Conservation (phyloP, 2,888 invertebrate species). For the Arge pagana region DNA sequence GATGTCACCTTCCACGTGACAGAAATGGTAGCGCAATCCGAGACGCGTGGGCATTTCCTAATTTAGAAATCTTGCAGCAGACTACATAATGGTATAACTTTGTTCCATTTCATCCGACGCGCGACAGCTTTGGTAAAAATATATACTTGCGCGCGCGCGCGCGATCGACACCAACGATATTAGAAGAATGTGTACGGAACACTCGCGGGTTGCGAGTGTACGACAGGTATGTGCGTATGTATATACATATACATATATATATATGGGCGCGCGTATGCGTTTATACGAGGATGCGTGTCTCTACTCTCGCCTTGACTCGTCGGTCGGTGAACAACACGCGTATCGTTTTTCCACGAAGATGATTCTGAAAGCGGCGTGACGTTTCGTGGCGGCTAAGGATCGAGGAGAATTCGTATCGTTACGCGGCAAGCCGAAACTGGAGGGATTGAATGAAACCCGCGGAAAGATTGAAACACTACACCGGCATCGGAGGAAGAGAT, state of each 20-base stretch:
- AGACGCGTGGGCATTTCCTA: slow-evolving; percentile 47
- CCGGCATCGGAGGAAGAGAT: neutral
- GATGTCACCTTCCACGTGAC: too few relatives aligned
- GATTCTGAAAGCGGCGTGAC: neutral
- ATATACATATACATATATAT: neutral
- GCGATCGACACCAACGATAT: too few relatives aligned
- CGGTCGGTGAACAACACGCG: too few relatives aligned
- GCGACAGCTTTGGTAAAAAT: too few relatives aligned
- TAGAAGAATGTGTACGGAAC: too few relatives aligned
- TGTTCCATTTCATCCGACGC: too few relatives aligned
- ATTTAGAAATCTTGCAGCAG: too few relatives aligned
- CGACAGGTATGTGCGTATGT: neutral
- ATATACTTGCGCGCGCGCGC: too few relatives aligned
- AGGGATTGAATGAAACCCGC: neutral
- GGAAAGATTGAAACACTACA: neutral
- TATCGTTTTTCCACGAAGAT: too few relatives aligned
- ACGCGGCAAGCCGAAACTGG: slow-evolving; percentile 10
- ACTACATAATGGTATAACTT: too few relatives aligned
- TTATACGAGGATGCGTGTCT: slow-evolving; percentile 2
- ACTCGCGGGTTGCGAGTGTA: slow-evolving; percentile 23
- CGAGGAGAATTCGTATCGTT: slow-evolving; percentile 29
- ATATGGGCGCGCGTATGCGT: slow-evolving; percentile 9
- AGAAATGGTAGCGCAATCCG: too few relatives aligned
- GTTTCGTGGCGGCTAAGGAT: neutral
- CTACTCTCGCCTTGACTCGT: too few relatives aligned